Evolutionary conservation across 2,113 vertebrate genomes (phyloP).

Genomic region (Hucho hucho): DNA sequence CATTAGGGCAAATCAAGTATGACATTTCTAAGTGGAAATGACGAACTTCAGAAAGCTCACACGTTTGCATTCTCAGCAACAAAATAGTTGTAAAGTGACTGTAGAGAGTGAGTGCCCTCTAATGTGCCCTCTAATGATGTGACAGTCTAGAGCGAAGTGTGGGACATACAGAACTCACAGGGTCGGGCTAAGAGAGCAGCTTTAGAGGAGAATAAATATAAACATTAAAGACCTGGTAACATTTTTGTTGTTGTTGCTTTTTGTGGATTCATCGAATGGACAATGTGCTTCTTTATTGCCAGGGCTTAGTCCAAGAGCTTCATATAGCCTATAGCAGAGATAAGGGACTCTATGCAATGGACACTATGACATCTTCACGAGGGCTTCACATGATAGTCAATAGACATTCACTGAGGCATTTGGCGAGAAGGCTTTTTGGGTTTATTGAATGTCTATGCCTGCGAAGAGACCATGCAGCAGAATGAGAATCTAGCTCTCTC

Average conservation of each 20-base stretch:
- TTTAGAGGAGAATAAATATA: slow-evolving; percentile 12
- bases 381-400: background rate
- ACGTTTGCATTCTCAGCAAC: no score
- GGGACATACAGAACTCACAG: slow-evolving; percentile 7
- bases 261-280: slow-evolving; percentile 23
- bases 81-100: background rate
- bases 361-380: background rate
- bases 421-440: background rate
- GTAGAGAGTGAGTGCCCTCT: slow-evolving; percentile 1
- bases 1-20: no score
- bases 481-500: no score
- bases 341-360: background rate
- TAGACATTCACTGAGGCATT: background rate
- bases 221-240: slow-evolving; percentile 22
- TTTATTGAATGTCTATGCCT: background rate
- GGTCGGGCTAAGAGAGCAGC: background rate
- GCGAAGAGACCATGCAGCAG: background rate
- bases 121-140: background rate
- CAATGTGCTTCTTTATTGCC: slow-evolving; percentile 19
- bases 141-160: background rate
- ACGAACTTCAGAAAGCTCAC: no score
- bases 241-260: slow-evolving; percentile 3
- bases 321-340: background rate
- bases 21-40: no score
- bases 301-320: slow-evolving; percentile 12